Evolutionary conservation across 2,797 vertebrate species (phyloP), one percentile per base, ranked within the genome.

Genomic region (Antennarius maculatus): DNA sequence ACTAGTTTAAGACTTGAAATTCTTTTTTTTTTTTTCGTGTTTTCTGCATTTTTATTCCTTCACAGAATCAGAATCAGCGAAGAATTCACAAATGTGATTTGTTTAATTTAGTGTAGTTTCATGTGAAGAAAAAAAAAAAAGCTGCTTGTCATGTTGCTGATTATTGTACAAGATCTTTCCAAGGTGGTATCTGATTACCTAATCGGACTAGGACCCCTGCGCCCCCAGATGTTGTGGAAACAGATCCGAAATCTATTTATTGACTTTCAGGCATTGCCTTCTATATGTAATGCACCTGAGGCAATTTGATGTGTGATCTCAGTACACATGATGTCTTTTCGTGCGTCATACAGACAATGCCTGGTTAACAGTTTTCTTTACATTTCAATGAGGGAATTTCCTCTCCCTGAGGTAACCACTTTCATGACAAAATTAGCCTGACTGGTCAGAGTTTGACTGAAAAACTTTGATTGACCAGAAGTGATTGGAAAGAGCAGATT

Each of bases 131-230:
- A 47, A 49, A 23, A 23, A 2, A 23, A 23, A 23, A 1, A 23
- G 23, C 23, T 2, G 7, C 9, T 41, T 37, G 48, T 54, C 23
- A 46, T 50, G 29, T 65, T 50, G 2, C 18, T 16, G 7, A 29
- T 28, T 23, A 28, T 29, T 7, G 29, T 3, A 0, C 9, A 28
- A 34, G 59, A 54, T 12, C 27, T 27, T 27, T 56, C 5, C 12
- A 27, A 39, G n/a, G 34, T 61, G 17, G 27, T n/a, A 8, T 34
- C 31, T 2, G 6, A 29, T 66, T 45, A 13, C 6, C 27, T 56
- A 66, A 15, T 37, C 29, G 28, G 16, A 15, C 50, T 52, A 61
- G n/a, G 9, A 48, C 67, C 55, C 31, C 31, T 2, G 23, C 23
- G 12, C 11, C 16, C 12, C 42, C 48, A 31, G 13, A 34, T 61